Percentiles rank a stretch among this genome's conserved stretches.
Conservation (phyloP, 2,113 vertebrate genomes). For the Platichthys flesus region DNA sequence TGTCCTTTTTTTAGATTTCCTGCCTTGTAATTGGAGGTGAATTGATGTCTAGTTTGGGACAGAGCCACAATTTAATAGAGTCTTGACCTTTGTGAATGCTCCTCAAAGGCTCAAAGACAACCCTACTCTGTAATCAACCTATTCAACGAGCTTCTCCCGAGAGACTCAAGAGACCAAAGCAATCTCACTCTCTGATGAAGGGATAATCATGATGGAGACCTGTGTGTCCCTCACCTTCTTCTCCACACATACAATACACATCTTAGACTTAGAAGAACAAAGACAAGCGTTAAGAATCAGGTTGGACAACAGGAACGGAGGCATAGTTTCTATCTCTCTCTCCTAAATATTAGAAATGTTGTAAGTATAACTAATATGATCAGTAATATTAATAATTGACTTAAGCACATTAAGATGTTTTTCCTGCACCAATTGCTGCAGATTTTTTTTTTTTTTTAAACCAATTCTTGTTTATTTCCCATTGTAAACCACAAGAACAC, state of each 20-base stretch:
- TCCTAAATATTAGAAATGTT: not conserved
- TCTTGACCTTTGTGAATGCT: constrained; percentile 28
- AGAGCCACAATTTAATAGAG: not conserved
- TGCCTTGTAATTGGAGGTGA: not conserved
- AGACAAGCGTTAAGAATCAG: not conserved
- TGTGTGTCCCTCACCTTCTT: not conserved
- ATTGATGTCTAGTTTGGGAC: not conserved
- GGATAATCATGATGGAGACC: constrained; percentile 1
- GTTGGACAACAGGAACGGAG: not conserved
- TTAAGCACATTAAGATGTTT: too few relatives aligned
- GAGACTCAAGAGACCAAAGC: constrained; percentile 12
- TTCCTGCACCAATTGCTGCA: too few relatives aligned
- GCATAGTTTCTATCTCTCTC: not conserved
- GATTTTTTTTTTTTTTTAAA: too few relatives aligned
- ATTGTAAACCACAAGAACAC: too few relatives aligned
- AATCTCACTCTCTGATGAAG: constrained; percentile 30
- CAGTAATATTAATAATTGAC: too few relatives aligned
- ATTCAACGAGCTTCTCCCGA: not conserved
- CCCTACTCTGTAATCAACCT: constrained; percentile 8
- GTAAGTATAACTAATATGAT: not conserved
- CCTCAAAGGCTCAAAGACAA: not conserved
- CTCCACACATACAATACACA: not conserved
- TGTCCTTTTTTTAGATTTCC: not conserved
- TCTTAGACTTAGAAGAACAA: not conserved
- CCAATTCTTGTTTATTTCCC: too few relatives aligned